Base-by-base conservation (phyloP, 2,113 vertebrate species). In the Circaetus gallicus region DNA sequence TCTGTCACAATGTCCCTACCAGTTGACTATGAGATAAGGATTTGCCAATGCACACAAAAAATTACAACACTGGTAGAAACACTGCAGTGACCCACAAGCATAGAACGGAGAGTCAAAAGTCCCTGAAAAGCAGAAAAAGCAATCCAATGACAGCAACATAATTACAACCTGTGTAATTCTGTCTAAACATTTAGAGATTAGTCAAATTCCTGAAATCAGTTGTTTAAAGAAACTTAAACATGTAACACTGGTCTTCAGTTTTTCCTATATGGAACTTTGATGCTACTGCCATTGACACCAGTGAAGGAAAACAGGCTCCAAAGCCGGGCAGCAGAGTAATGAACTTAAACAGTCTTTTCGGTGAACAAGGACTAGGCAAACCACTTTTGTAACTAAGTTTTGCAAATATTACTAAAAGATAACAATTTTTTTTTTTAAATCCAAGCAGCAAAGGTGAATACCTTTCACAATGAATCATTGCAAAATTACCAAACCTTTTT, bases 381-480 rank as follows among this genome's bases (percentile, higher is more conserved):
- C 43, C 5, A 28, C 86, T 93, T 95, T 79, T 96, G 96, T 95
- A 95, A 95, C 81, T 91, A 96, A 90, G 66, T 94, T 96, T 74
- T 95, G 96, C 91, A 95, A 95, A 95, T 85, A 84, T 93, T 91
- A 87, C 81, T 93, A 52, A 85, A 93, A 95, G 91, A 95, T 95
- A 90, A 97, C 50, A 66, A 50, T 49, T 76, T 49, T 93, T 91
- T 95, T 82, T 73, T 47, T 11, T 42, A 55, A 95, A 95, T 95
- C 95, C 93, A 94, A 94, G 93, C 82, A 95, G 91, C 93, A 97
- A 96, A 95, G 93, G 83, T 95, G 95, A 97, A 79, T 89, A 76
- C 73, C 94, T 97, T 97, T 92, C 96, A 95, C 96, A 97, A 97
- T 36, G 73, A 95, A 91, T 69, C 77, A 91, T 96, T 97, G 96